Percentiles rank a stretch among this genome's conserved stretches.
Evolutionary conservation across 2,888 invertebrate species (phyloP).

Genomic region (Meiosimyza decipiens): DNA sequence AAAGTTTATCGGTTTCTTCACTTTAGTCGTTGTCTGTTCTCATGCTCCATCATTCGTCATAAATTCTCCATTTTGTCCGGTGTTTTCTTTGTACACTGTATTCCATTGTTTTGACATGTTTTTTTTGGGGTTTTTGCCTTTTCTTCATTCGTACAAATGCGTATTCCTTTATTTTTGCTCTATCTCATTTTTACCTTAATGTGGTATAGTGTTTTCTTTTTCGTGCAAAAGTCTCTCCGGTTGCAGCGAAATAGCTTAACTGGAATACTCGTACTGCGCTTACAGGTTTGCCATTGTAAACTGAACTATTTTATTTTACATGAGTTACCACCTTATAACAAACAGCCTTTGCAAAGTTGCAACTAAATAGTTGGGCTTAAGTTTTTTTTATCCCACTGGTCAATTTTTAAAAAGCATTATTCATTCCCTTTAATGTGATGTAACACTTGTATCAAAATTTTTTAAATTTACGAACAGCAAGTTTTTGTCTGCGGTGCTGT

Average conservation of each 20-base stretch:
- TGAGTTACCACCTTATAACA: no score
- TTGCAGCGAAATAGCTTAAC: neutral
- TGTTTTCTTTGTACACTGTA: constrained; percentile 51
- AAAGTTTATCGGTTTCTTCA: no score
- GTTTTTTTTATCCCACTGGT: no score
- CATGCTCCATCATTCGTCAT: constrained; percentile 30
- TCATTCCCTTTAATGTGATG: no score
- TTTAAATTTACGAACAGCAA: no score
- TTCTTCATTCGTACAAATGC: constrained; percentile 24
- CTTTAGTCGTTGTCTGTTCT: neutral
- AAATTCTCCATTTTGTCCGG: constrained; percentile 59
- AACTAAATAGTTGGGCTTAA: no score
- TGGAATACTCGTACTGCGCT: neutral
- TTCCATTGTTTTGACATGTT: constrained; percentile 49
- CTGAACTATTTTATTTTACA: no score
- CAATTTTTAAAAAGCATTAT: no score
- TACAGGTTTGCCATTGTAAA: constrained; percentile 7
- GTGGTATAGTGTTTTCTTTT: neutral
- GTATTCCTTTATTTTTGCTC: constrained; percentile 34
- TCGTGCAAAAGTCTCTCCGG: neutral
- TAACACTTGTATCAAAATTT: no score
- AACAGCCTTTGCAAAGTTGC: no score
- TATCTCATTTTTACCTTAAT: neutral
- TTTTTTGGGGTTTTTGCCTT: constrained; percentile 26
- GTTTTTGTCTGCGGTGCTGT: no score